Evolutionary conservation across 2,888 invertebrate genomes (phyloP), one percentile per base, ranked within the genome.

Genomic region (Cartodere bifasciata): DNA sequence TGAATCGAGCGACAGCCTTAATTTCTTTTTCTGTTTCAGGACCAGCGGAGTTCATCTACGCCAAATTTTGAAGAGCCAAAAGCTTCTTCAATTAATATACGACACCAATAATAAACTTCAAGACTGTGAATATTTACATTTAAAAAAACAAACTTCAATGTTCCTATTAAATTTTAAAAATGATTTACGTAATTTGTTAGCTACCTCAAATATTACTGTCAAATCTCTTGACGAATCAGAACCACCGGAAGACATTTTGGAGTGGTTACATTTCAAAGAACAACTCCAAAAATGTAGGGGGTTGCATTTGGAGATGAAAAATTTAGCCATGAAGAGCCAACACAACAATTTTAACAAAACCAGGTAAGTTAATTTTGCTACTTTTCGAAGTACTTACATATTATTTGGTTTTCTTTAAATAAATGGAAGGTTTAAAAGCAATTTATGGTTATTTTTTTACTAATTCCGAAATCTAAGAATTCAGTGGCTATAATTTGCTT

Each of bases 41-140:
- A 52, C 53, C 28, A 69, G 69, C 2, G 71, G 70, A 2, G 52
- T 78, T 13, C 67, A 65, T 41, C 65, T 78, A 13, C 70, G 76
- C 12, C 76, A 80, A 53, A 58, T 79, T 41, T 70, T 74, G n/a
- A 73, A 76, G 49, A 75, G 76, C 33, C 63, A 64, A 44, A 72
- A 72, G 56, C 67, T 79, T 54, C 67, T 79, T 26, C 78, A 79
- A 58, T 56, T 77, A 17, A 77, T 79, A 42, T 77, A 75, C 63
- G 63, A 70, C 30, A 65, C 65, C 45, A 63, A 65, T 46, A 67
- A 69, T 44, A 61, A 56, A 34, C 59, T 79, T 4, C 65, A 70
- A 50, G 78, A 79, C 58, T 80, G 80, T 55, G 78, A 79, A 53
- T 72, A 69, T 50, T 60, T 76, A 31, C 62, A 67, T 3, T 67